These are phyloP conservation scores for Chrysolina americana DNA, from an alignment of 2,888 invertebrate genomes.

Conservation along the genomic window DNA sequence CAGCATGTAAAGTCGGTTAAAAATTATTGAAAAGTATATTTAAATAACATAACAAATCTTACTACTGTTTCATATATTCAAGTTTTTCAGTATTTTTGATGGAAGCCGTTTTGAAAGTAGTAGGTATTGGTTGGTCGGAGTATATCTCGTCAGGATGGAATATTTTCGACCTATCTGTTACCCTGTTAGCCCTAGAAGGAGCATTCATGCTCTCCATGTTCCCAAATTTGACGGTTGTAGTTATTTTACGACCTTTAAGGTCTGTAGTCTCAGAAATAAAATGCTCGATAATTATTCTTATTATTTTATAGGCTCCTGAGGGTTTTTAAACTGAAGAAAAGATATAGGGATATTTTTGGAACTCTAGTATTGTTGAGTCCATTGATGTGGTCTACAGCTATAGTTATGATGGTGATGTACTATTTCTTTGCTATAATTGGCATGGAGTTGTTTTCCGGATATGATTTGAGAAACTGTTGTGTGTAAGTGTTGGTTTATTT, in stretches of 20 bases:
- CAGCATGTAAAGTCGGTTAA: too few species aligned
- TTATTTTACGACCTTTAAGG: constrained; percentile 81
- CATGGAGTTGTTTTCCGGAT: constrained; percentile 87
- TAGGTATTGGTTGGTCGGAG: constrained; percentile 79
- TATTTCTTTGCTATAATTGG: constrained; percentile 93
- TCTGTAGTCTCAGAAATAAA: constrained; percentile 51
- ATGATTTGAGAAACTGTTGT: constrained; percentile 86
- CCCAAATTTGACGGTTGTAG: constrained; percentile 80
- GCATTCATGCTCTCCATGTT: constrained; percentile 78
- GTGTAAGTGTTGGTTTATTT: constrained; percentile 71
- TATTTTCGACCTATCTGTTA: constrained; percentile 82
- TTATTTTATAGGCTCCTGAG: constrained; percentile 70
- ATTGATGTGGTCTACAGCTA: constrained; percentile 86
- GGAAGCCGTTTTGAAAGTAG: constrained; percentile 81
- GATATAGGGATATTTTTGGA: constrained; percentile 66
- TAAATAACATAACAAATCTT: background rate
- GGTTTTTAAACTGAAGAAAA: constrained; percentile 84
- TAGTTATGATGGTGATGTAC: constrained; percentile 87
- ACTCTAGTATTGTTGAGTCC: constrained; percentile 74
- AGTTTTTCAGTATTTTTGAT: constrained; percentile 79
- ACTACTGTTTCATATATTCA: background rate
- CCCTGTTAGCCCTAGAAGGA: constrained; percentile 78
- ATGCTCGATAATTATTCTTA: background rate
- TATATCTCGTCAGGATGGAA: constrained; percentile 91
- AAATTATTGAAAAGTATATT: too few species aligned